These are phyloP conservation scores for Chondrilla cf. caribensis DNA, from an alignment of 37 sponge, comb jelly and placozoan species.

Conservation along the genomic window DNA sequence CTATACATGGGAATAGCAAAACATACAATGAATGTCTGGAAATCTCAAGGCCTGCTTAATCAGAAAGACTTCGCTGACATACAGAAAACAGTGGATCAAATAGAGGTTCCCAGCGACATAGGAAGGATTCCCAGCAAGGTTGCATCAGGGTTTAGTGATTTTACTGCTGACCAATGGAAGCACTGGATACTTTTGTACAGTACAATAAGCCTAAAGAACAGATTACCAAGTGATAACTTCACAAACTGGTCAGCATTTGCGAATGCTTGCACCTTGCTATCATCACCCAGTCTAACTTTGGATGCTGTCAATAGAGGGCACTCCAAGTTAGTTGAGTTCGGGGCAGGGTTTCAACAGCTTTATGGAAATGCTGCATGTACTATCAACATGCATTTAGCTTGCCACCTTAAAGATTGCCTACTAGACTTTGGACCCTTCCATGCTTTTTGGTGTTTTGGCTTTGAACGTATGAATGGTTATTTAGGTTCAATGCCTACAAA, in stretches of 20 bases:
- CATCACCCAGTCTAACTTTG: not conserved
- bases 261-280: conserved; percentile 33
- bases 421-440: conserved; percentile 41
- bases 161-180: conserved; percentile 70
- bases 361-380: conserved; percentile 37
- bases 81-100: conserved; percentile 26
- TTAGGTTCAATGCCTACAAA: conserved; percentile 54
- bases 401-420: conserved; percentile 39
- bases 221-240: conserved; percentile 20
- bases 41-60: not conserved
- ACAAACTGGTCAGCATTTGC: conserved; percentile 53
- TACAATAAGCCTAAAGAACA: conserved; percentile 4
- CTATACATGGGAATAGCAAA: conserved; percentile 59
- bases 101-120: conserved; percentile 22
- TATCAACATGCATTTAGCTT: conserved; percentile 50
- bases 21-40: conserved; percentile 15
- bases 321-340: conserved; percentile 25
- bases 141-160: conserved; percentile 41
- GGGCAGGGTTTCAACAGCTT: conserved; percentile 17
- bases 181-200: conserved; percentile 36
- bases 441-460: conserved; percentile 58
- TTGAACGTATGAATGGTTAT: conserved; percentile 57
- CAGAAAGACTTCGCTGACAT: conserved; percentile 19
- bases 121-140: conserved; percentile 47
- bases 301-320: conserved; percentile 29